A percentile compares a stretch with the other conserved stretches of the same genome.
phyloP scores from a whole-genome alignment of 2,113 vertebrate genomes.

The Sceloporus undulatus region DNA sequence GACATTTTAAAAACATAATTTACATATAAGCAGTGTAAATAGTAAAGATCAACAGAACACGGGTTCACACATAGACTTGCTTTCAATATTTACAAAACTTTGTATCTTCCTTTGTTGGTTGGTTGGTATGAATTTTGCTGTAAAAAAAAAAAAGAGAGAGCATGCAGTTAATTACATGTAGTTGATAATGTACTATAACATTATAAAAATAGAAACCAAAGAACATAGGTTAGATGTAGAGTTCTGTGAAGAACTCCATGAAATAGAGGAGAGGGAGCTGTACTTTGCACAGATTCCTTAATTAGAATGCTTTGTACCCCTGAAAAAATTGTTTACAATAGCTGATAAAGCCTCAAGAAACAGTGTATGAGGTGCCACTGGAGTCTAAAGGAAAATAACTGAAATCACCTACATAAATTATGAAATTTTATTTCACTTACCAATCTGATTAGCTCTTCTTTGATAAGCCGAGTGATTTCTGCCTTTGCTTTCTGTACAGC shows the following conservation, averaged over 20 bases:
- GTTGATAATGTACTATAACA: not conserved
- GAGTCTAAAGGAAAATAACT: not conserved
- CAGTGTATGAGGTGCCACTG: not conserved
- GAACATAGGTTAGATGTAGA: not conserved
- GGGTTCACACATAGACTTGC: constrained; percentile 66
- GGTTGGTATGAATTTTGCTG: constrained; percentile 99
- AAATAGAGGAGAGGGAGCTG: not conserved
- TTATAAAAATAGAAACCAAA: not conserved
- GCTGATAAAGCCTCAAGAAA: not conserved
- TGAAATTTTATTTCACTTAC: constrained; percentile 79
- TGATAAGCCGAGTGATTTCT: constrained; percentile 97
- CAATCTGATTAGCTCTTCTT: constrained; percentile 98
- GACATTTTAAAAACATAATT: constrained; percentile 75
- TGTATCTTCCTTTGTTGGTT: constrained; percentile 98
- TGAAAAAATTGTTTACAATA: not conserved
- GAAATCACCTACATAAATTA: not conserved
- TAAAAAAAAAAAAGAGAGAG: constrained; percentile 60
- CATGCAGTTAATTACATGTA: constrained; percentile 28
- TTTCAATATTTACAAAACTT: constrained; percentile 88
- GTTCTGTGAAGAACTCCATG: not conserved
- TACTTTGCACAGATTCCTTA: not conserved
- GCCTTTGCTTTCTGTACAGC: constrained; percentile 99
- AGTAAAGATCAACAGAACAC: constrained; percentile 71
- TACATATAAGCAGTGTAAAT: constrained; percentile 80
- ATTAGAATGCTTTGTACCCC: too few relatives aligned